Conservation (phyloP, 2,113 vertebrate genomes). For the Sisor rabdophorus region DNA sequence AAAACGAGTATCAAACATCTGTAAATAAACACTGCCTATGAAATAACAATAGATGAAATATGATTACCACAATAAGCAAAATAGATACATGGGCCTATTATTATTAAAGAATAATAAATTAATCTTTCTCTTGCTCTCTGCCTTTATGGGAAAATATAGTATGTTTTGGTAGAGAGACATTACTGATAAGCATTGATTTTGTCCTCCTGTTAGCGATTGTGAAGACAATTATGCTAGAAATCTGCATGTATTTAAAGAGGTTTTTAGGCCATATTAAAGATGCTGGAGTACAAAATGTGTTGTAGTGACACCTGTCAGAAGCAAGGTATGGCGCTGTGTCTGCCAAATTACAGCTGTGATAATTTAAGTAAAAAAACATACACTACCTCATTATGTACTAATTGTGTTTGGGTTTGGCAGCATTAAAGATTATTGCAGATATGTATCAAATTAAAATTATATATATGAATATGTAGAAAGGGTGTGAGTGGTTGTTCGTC, state of each 20-base stretch:
- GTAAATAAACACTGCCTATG: background rate
- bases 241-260: background rate
- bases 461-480: background rate
- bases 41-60: background rate
- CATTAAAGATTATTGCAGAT: background rate
- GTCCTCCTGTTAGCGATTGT: background rate
- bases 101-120: background rate
- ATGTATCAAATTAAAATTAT: background rate
- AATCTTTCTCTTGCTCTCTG: background rate
- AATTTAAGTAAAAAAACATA: background rate
- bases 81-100: background rate
- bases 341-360: background rate
- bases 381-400: background rate
- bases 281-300: background rate
- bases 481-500: too few species aligned
- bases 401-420: background rate
- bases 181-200: background rate
- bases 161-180: background rate
- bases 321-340: background rate
- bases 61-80: background rate
- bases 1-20: background rate
- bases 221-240: background rate
- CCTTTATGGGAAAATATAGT: background rate
- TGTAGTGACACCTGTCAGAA: background rate
- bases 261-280: background rate